Evolutionary conservation across 2,888 invertebrate genomes (phyloP).

Genomic region (Ochropacha duplaris): DNA sequence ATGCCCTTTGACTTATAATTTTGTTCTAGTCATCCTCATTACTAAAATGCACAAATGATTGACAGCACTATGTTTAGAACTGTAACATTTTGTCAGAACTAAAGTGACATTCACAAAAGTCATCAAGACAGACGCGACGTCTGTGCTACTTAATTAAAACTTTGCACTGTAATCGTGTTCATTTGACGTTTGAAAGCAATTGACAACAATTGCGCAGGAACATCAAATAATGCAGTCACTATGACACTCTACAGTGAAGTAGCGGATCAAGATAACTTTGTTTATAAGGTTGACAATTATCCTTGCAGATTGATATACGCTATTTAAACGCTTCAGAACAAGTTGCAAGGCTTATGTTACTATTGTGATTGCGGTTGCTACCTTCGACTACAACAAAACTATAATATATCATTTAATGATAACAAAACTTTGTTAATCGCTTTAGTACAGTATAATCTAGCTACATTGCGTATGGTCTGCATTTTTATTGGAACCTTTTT

Average conservation of each 20-base stretch:
- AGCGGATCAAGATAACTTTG: not conserved
- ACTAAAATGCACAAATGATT: not conserved
- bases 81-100: not conserved
- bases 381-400: no score
- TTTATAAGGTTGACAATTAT: not conserved
- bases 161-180: not conserved
- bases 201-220: not conserved
- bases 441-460: no score
- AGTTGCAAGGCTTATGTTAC: no score
- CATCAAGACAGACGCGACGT: not conserved
- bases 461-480: no score
- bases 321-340: no score
- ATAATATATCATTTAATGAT: no score
- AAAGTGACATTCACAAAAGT: not conserved
- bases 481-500: no score
- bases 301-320: not conserved
- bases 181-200: not conserved
- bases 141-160: not conserved
- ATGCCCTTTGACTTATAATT: no score
- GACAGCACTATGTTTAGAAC: not conserved
- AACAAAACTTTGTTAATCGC: no score
- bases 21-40: not conserved
- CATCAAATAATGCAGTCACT: not conserved
- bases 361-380: no score
- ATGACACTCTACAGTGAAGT: not conserved